Evolutionary conservation across 2,113 vertebrate species (phyloP).

Genomic region (Bubo scandiacus): DNA sequence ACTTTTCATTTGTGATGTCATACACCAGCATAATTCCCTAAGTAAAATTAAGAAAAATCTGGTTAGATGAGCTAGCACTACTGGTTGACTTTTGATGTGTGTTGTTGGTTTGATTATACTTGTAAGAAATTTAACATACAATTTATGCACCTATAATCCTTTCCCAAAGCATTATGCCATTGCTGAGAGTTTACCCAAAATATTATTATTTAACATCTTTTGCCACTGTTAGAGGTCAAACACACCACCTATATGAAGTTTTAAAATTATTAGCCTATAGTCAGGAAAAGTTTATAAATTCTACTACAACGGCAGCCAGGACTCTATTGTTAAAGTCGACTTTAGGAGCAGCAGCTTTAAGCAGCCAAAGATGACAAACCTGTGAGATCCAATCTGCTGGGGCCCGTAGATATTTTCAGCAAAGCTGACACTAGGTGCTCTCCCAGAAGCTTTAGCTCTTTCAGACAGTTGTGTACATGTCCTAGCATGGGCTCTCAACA

Average conservation of each 20-base stretch:
- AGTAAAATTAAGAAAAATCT: neutral
- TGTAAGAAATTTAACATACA: neutral
- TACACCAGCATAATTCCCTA: constrained; percentile 98
- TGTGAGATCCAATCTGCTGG: neutral
- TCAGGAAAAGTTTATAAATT: neutral
- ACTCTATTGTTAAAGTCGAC: neutral
- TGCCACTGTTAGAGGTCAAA: neutral
- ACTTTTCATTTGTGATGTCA: constrained; percentile 97
- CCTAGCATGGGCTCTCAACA: neutral
- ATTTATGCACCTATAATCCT: neutral
- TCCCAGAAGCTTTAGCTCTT: neutral
- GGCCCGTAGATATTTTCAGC: neutral
- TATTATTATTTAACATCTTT: neutral
- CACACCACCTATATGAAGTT: neutral
- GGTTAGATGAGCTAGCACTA: neutral
- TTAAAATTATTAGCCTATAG: neutral
- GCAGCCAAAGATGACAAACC: neutral
- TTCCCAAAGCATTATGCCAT: neutral
- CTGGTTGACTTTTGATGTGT: neutral
- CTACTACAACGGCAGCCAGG: neutral
- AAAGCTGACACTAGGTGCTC: neutral
- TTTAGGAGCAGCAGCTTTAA: neutral
- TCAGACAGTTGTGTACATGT: neutral
- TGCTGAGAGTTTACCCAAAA: neutral
- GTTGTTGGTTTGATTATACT: neutral